A percentile compares a stretch with the other conserved stretches of the same genome.
Evolutionary conservation across 2,113 vertebrate genomes (phyloP).

Genomic region (Bettongia penicillata): DNA sequence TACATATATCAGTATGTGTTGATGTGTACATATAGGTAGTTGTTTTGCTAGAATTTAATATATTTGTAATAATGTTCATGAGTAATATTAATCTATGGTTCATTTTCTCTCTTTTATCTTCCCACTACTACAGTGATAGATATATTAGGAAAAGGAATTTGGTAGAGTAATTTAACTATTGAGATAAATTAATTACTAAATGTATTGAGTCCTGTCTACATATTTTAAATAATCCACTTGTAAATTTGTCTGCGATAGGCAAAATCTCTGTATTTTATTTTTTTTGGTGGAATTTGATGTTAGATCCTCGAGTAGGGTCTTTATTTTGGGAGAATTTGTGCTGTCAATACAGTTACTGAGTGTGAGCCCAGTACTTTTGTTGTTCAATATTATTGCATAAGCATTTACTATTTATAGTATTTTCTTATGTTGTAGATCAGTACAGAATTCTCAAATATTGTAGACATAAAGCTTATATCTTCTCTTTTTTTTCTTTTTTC

Average conservation of each 20-base stretch:
- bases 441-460: too few relatives aligned
- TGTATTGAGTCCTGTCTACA: too few relatives aligned
- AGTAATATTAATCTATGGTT: neutral
- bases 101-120: neutral
- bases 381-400: neutral
- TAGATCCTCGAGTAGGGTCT: neutral
- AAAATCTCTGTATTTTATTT: neutral
- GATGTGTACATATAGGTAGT: too few relatives aligned
- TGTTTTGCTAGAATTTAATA: too few relatives aligned
- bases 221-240: too few relatives aligned
- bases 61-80: neutral
- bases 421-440: too few relatives aligned
- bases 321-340: neutral
- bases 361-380: neutral
- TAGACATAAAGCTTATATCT: too few relatives aligned
- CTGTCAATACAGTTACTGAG: too few relatives aligned
- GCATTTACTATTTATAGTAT: too few relatives aligned
- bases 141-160: neutral
- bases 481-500: too few relatives aligned
- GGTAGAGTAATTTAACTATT: neutral
- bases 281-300: neutral
- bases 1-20: too few relatives aligned
- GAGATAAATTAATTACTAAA: neutral
- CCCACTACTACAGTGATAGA: neutral
- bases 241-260: neutral